phyloP scores from a whole-genome alignment of 1,140 invertebrate species.

The Neocloeon triangulifer region DNA sequence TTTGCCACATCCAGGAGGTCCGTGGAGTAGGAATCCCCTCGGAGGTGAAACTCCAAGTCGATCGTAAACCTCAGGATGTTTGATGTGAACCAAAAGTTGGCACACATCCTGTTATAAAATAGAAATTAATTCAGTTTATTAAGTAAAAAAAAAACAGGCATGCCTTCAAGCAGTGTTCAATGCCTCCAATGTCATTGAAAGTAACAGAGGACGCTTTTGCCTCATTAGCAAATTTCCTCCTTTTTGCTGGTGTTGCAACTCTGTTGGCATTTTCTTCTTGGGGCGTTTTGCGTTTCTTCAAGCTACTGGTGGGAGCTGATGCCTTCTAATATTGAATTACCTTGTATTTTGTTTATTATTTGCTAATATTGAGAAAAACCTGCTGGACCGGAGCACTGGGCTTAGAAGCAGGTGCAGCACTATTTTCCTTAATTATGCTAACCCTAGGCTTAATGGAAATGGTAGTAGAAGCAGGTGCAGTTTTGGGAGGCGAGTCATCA shows the following conservation, averaged over 20 bases:
- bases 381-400: too few relatives aligned
- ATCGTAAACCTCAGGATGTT: slow-evolving; percentile 59
- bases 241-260: slow-evolving; percentile 12
- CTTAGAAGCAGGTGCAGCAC: not conserved
- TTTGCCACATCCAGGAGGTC: slow-evolving; percentile 85
- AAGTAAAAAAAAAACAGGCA: slow-evolving; percentile 5
- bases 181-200: slow-evolving; percentile 53
- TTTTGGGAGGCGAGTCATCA: slow-evolving; percentile 13
- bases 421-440: too few relatives aligned
- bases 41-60: slow-evolving; percentile 59
- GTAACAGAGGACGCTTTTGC: slow-evolving; percentile 23
- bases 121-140: slow-evolving; percentile 4
- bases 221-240: slow-evolving; percentile 13
- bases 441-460: too few relatives aligned
- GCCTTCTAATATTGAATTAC: slow-evolving; percentile 8
- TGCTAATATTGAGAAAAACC: too few relatives aligned
- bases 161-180: slow-evolving; percentile 34
- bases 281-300: slow-evolving; percentile 12
- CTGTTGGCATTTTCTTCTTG: slow-evolving; percentile 13
- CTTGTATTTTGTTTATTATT: slow-evolving; percentile 14
- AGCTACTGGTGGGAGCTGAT: not conserved
- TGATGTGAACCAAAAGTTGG: slow-evolving; percentile 58
- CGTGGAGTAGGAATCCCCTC: slow-evolving; percentile 66
- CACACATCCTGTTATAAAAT: slow-evolving; percentile 36
- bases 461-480: not conserved